Percentiles rank a stretch among this genome's conserved stretches.
phyloP scores from a whole-genome alignment of 2,888 invertebrate species.

The Pheosia tremula region DNA sequence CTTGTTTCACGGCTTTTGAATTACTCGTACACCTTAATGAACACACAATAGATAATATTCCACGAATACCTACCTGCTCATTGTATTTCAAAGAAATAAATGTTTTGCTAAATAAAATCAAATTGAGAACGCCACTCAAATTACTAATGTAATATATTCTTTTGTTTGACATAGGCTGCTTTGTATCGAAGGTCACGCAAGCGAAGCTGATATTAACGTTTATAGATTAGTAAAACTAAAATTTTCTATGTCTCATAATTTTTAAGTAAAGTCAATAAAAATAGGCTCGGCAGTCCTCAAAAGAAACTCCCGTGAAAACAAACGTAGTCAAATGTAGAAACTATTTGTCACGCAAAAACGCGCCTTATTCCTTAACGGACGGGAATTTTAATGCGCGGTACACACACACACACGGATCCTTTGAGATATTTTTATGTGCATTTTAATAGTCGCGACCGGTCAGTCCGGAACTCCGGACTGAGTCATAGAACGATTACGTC shows the following conservation, averaged over 20 bases:
- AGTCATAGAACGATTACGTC: slow-evolving; percentile 32
- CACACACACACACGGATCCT: slow-evolving; percentile 40
- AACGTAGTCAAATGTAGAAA: background rate
- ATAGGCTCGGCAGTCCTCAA: background rate
- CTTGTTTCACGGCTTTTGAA: too few relatives aligned
- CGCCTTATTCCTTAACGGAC: slow-evolving; percentile 5
- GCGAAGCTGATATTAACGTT: background rate
- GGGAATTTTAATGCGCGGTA: slow-evolving; percentile 17
- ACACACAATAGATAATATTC: too few relatives aligned
- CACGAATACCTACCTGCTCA: too few relatives aligned
- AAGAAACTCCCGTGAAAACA: background rate
- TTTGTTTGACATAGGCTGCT: too few relatives aligned
- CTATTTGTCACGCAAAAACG: slow-evolving; percentile 1
- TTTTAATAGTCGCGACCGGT: slow-evolving; percentile 42
- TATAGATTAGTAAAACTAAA: background rate
- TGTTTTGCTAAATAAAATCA: too few relatives aligned
- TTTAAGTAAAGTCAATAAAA: background rate
- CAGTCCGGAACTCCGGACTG: slow-evolving; percentile 42
- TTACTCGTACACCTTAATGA: too few relatives aligned
- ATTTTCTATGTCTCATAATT: background rate
- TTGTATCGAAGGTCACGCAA: background rate
- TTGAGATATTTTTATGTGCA: slow-evolving; percentile 49
- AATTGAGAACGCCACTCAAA: too few relatives aligned
- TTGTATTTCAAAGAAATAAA: too few relatives aligned
- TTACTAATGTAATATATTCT: too few relatives aligned